Evolutionary conservation across 92 coral and sea anemone species (phyloP).

Genomic region (Paramuricea clavata): DNA sequence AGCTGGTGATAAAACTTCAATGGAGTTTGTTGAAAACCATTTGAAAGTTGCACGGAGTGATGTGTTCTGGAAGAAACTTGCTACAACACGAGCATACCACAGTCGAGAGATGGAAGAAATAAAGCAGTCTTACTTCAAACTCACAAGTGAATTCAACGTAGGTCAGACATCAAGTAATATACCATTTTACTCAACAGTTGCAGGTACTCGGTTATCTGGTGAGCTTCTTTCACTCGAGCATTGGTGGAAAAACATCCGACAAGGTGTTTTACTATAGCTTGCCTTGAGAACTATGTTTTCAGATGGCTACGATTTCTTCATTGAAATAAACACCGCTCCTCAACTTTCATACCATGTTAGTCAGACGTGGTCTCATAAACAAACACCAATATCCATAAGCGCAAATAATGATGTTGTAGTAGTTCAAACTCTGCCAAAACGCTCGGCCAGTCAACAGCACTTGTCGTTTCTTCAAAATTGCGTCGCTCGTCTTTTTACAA

Average conservation of each 20-base stretch:
- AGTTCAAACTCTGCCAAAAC: constrained; percentile 65
- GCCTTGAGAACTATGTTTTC: constrained; percentile 51
- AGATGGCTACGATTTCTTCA: constrained; percentile 54
- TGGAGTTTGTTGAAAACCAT: constrained; percentile 52
- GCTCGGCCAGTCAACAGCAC: constrained; percentile 61
- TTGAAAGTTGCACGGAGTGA: background rate
- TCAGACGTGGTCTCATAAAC: constrained; percentile 55
- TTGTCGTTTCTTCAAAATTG: constrained; percentile 64
- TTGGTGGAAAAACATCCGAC: constrained; percentile 77
- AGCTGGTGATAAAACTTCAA: constrained; percentile 64
- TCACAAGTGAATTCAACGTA: constrained; percentile 16
- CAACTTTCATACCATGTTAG: constrained; percentile 69
- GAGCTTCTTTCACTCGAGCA: constrained; percentile 42
- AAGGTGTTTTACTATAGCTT: constrained; percentile 58
- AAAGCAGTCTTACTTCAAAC: constrained; percentile 18
- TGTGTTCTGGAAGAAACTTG: constrained; percentile 65
- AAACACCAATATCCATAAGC: background rate
- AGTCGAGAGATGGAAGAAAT: constrained; percentile 71
- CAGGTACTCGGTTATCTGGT: constrained; percentile 58
- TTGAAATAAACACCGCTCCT: constrained; percentile 75
- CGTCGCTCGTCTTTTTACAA: constrained; percentile 40
- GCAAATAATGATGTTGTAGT: constrained; percentile 36
- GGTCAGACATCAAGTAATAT: constrained; percentile 28
- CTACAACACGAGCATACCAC: constrained; percentile 74
- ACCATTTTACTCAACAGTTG: constrained; percentile 72